Conservation (phyloP, 2,797 vertebrate genomes). For the Botia almorhae region DNA sequence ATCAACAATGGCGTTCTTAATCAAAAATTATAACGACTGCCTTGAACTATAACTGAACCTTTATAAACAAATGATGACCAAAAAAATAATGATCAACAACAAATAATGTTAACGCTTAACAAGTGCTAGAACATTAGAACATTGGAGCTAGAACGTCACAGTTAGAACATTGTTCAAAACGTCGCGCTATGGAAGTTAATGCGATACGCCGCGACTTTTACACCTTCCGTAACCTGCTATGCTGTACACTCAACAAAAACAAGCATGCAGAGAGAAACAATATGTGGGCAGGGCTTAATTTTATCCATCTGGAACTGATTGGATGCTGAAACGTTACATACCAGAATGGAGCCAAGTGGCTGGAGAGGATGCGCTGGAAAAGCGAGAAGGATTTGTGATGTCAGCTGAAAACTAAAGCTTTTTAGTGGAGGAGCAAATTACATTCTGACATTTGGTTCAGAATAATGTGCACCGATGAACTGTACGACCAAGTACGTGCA, state of each 20-base stretch:
- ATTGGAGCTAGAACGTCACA: too few species aligned
- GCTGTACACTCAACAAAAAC: too few species aligned
- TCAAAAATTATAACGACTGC: background rate
- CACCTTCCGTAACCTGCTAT: background rate
- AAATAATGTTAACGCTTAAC: background rate
- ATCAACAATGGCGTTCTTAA: conserved; percentile 1
- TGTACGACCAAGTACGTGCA: background rate
- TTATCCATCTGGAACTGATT: background rate
- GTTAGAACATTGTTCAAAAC: too few species aligned
- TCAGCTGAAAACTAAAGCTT: background rate
- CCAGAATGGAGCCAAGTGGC: background rate
- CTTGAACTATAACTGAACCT: conserved; percentile 18
- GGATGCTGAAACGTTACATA: background rate
- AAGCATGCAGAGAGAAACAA: background rate
- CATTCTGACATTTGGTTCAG: background rate
- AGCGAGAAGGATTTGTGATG: background rate
- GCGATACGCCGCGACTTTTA: background rate
- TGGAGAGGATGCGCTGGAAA: background rate
- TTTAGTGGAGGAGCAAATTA: background rate
- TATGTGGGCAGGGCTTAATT: background rate
- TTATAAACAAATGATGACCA: background rate
- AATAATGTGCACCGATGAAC: background rate
- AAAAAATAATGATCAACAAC: conserved; percentile 1
- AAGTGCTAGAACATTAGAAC: background rate
- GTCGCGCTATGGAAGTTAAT: background rate